Percentiles rank a stretch among this genome's conserved stretches.
Conservation (phyloP, 1,140 invertebrate species). For the Chymomyza costata region DNA sequence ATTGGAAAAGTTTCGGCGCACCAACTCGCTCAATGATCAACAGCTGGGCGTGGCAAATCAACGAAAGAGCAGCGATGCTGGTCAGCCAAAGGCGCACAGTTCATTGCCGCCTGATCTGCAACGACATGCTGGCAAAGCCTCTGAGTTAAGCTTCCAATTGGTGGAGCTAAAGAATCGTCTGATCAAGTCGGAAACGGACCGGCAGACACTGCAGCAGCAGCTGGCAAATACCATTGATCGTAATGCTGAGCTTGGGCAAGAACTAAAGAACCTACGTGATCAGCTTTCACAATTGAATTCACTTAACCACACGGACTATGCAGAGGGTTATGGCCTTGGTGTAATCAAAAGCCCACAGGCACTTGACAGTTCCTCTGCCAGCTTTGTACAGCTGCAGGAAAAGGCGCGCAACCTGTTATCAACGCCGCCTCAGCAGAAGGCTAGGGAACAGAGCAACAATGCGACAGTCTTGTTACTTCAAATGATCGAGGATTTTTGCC, state of each 20-base stretch:
- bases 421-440: slow-evolving; percentile 59
- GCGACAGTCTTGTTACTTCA: slow-evolving; percentile 76
- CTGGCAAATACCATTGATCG: slow-evolving; percentile 77
- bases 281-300: slow-evolving; percentile 75
- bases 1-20: slow-evolving; percentile 50
- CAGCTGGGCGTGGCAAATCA: slow-evolving; percentile 50
- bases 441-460: slow-evolving; percentile 68
- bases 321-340: slow-evolving; percentile 77
- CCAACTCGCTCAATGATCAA: slow-evolving; percentile 63
- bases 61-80: slow-evolving; percentile 32
- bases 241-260: slow-evolving; percentile 77
- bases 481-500: slow-evolving; percentile 80
- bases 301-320: slow-evolving; percentile 78
- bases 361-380: slow-evolving; percentile 49
- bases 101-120: slow-evolving; percentile 63
- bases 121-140: slow-evolving; percentile 44
- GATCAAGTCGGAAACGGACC: slow-evolving; percentile 77
- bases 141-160: slow-evolving; percentile 73
- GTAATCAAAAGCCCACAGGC: slow-evolving; percentile 48
- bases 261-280: slow-evolving; percentile 77
- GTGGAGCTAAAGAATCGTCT: slow-evolving; percentile 76
- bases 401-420: slow-evolving; percentile 76
- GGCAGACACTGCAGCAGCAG: slow-evolving; percentile 78
- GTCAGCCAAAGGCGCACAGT: slow-evolving; percentile 35
- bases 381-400: slow-evolving; percentile 75